Evolutionary conservation across 2,888 invertebrate genomes (phyloP).

Genomic region (Hydropsyche betteni): DNA sequence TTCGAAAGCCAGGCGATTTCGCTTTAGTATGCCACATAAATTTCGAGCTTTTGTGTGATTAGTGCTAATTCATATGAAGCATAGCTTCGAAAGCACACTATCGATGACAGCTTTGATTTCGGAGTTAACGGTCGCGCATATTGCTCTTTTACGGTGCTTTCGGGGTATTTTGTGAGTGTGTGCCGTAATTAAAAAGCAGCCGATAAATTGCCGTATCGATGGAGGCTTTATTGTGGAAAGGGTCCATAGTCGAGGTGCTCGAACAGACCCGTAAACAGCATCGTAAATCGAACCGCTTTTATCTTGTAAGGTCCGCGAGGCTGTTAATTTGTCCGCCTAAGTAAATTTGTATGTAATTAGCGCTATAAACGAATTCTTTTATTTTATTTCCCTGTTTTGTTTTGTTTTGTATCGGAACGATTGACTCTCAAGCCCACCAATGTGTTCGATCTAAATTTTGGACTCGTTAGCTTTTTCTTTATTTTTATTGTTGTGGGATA

Average conservation of each 20-base stretch:
- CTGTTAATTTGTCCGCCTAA: constrained; percentile 51
- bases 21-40: too few relatives aligned
- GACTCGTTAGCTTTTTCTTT: too few relatives aligned
- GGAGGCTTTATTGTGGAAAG: constrained; percentile 22
- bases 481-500: too few relatives aligned
- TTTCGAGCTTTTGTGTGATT: too few relatives aligned
- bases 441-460: too few relatives aligned
- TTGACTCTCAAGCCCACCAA: too few relatives aligned
- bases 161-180: not conserved
- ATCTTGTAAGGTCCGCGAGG: constrained; percentile 36
- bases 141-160: not conserved
- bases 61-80: too few relatives aligned
- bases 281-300: constrained; percentile 44
- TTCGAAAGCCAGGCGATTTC: too few relatives aligned
- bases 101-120: not conserved
- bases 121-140: too few relatives aligned
- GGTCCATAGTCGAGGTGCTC: constrained; percentile 28
- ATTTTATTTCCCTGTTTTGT: constrained; percentile 36
- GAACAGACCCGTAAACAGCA: constrained; percentile 25
- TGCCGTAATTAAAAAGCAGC: constrained; percentile 31
- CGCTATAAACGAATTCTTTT: constrained; percentile 40
- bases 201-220: constrained; percentile 34
- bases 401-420: too few relatives aligned
- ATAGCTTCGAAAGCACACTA: too few relatives aligned
- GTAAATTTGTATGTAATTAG: constrained; percentile 52